Evolutionary conservation across 2,113 vertebrate genomes (phyloP), one percentile per base, ranked within the genome.

Genomic region (Ceyx cyanopectus): DNA sequence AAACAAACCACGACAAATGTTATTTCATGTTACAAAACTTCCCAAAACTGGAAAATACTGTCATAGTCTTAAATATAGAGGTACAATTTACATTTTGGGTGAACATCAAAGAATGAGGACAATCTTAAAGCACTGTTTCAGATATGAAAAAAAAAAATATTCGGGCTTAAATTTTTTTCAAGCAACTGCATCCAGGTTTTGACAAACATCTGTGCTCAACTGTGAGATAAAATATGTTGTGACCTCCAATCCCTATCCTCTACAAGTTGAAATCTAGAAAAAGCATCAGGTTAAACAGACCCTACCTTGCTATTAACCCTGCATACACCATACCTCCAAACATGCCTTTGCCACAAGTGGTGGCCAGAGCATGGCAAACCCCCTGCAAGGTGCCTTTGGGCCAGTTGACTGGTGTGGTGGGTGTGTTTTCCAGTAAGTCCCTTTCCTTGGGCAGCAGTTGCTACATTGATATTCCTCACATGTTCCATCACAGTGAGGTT

Each of bases 51-150:
- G 53, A 90, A 90, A 86, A 90, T 19, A 60, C 61, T 72, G 72
- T 56, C 57, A 77, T 37, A 22, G 10, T 48, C 77, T 81, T 84
- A 88, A 81, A 46, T 67, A 23, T 3, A 85, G 92, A 76, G 48
- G 26, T 29, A 40, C 73, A 48, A 4, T 70, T 72, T 86, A 84
- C 2, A 7, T 61, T 74, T 78, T 63, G 37, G 32, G 46, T 69
- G 83, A 88, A n/a, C 73, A 86, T 62, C 50, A 69, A 92, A 75
- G 66, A 93, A 86, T 58, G 23, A 88, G 69, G 29, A 61, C 69
- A 79, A 82, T 93, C 93, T 85, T 61, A 83, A 94, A 73, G 62
- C 32, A 21, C 40, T 81, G 4, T 65, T 94, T 88, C 74, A 66
- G 61, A 53, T 40, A 46, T 0, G 10, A 50, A 23, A 56, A 69